Conservation (phyloP, 1,140 invertebrate genomes). For the Neuroterus valhalla region DNA sequence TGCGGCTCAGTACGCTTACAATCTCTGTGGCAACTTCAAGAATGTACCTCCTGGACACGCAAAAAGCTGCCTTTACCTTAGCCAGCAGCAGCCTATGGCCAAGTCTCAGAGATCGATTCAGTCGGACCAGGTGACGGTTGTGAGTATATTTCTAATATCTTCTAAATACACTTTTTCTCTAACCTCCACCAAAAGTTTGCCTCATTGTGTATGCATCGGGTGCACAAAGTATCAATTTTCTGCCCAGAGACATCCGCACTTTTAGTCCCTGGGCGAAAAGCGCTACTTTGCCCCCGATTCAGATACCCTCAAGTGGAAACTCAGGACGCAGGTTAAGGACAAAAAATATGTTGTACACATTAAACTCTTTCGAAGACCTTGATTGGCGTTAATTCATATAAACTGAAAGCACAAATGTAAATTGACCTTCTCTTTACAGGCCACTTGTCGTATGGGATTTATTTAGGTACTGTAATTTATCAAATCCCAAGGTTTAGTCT, state of each 20-base stretch:
- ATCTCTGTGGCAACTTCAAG: conserved; percentile 56
- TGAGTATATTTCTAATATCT: conserved; percentile 49
- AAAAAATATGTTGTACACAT: no score
- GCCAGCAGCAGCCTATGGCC: conserved; percentile 57
- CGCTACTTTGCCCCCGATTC: no score
- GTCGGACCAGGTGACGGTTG: conserved; percentile 62
- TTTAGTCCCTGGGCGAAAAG: no score
- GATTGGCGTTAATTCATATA: conserved; percentile 11
- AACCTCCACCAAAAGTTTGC: no score
- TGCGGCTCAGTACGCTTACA: conserved; percentile 60
- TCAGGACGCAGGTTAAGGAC: no score
- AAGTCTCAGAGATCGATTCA: conserved; percentile 69
- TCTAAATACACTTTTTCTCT: conserved; percentile 5
- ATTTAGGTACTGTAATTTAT: conserved; percentile 71
- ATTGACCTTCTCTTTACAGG: conserved; percentile 69
- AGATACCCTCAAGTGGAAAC: no score
- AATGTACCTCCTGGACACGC: conserved; percentile 54
- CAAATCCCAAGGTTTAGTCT: conserved; percentile 34
- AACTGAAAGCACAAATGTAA: conserved; percentile 40
- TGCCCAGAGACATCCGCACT: no score
- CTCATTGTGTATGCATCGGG: no score
- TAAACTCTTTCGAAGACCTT: no score
- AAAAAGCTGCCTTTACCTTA: conserved; percentile 68
- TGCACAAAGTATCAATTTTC: no score
- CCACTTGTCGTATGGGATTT: conserved; percentile 70